These are phyloP conservation scores for Heteromormyrus szaboi DNA, from an alignment of 2,797 vertebrate genomes.

Conservation along the genomic window DNA sequence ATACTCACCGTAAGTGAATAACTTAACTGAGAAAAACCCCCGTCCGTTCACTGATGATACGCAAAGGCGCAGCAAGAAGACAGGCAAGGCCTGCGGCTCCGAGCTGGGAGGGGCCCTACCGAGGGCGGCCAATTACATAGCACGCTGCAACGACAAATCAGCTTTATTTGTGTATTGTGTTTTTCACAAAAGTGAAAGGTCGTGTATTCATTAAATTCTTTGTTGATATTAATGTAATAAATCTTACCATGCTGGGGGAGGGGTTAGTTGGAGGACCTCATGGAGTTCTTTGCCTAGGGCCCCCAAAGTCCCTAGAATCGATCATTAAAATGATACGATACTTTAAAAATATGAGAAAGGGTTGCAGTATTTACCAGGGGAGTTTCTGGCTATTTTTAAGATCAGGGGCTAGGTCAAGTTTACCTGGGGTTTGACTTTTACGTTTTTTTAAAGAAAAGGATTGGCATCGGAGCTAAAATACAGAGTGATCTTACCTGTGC, in stretches of 20 bases:
- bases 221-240: not conserved
- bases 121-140: not conserved
- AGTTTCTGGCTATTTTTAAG: not conserved
- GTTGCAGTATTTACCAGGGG: not conserved
- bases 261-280: not conserved
- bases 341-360: not conserved
- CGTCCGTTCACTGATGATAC: not conserved
- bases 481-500: not conserved
- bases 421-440: not conserved
- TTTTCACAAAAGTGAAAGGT: not conserved
- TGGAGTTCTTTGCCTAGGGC: not conserved
- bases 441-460: not conserved
- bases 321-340: not conserved
- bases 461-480: not conserved
- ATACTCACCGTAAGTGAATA: not conserved
- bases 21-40: not conserved
- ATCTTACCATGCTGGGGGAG: not conserved
- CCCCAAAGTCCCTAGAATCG: not conserved
- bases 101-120: not conserved
- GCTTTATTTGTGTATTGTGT: not conserved
- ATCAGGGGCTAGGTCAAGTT: not conserved
- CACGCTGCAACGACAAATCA: not conserved
- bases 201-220: not conserved
- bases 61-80: not conserved
- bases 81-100: no score